phyloP scores from a whole-genome alignment of 2,888 invertebrate genomes.

The Aphidoletes aphidimyza region DNA sequence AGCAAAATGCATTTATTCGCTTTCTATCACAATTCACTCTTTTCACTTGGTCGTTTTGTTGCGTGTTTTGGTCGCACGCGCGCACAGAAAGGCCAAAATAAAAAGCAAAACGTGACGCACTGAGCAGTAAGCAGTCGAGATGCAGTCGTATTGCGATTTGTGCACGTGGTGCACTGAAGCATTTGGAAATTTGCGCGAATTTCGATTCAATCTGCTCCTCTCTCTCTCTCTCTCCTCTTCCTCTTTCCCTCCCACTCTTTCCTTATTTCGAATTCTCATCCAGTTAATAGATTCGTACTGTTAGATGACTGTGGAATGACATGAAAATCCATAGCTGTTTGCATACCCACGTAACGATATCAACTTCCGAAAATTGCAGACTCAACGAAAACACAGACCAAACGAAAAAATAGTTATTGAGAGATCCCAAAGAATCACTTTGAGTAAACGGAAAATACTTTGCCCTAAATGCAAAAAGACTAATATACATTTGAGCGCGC shows the following conservation, averaged over 20 bases:
- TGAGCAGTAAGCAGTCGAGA: too few relatives aligned
- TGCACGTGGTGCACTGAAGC: not conserved
- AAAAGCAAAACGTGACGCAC: not conserved
- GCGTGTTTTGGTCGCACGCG: too few relatives aligned
- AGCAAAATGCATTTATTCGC: not conserved
- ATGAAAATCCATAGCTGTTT: not conserved
- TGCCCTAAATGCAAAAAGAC: not conserved
- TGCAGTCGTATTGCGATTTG: not conserved
- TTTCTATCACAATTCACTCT: not conserved
- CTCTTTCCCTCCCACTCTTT: too few relatives aligned
- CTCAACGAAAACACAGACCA: not conserved
- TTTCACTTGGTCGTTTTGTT: not conserved
- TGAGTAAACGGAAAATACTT: conserved; percentile 2
- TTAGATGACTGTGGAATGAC: not conserved
- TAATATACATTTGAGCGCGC: not conserved
- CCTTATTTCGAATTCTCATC: too few relatives aligned
- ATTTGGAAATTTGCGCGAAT: not conserved
- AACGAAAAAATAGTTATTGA: too few relatives aligned
- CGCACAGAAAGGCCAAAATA: not conserved
- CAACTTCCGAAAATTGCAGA: not conserved
- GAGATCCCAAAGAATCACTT: not conserved
- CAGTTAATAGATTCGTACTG: not conserved
- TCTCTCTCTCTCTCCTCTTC: too few relatives aligned
- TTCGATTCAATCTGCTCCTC: too few relatives aligned
- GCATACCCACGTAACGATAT: conserved; percentile 12